Base-by-base conservation (phyloP, 2,113 vertebrate genomes). In the Trinectes maculatus region DNA sequence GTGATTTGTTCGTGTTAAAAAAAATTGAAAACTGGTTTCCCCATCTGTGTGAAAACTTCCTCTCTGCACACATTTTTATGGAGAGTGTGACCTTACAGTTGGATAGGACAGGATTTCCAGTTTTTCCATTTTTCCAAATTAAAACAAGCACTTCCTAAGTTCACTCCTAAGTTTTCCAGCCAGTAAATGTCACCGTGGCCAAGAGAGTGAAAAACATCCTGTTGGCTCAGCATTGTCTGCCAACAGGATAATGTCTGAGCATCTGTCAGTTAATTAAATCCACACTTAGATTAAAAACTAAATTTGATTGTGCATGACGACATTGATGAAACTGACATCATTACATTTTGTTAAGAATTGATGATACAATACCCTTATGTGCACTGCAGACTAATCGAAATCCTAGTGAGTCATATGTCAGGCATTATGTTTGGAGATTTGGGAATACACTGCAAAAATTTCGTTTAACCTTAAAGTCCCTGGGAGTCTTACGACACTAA, bases 41-140 rank as follows among this genome's bases (percentile, higher is more conserved):
- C 83, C 63, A 18, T 77, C 53, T 36, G 11, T 37, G 43, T 53
- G 36, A 82, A 74, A 69, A 56, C 70, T 81, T 87, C 78, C 80
- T 74, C 60, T 80, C 21, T 29, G 54, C 52, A 24, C 28, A 51
- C 59, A 31, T 9, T 69, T 77, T 74, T 21, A 58, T 24, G 28
- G 22, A 46, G 68, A 44, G 46, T 26, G 42, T 49, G 82, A 86
- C 79, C 82, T 82, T 62, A 71, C 63, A 74, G 66, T 63, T 13
- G 48, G 51, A 28, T 22, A 56, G 59, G 36, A 82, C 85, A 90
- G 89, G 84, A 89, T 89, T 88, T 89, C 85, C 85, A 89, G 21
- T 52, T 68, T n/a, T 64, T 34, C 54, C 9, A 47, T 74, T 83
- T 85, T 86, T 76, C 75, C 72, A 83, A 54, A 82, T 80, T 46